Conservation (phyloP, 2,797 vertebrate species). For the Diceros bicornis region DNA sequence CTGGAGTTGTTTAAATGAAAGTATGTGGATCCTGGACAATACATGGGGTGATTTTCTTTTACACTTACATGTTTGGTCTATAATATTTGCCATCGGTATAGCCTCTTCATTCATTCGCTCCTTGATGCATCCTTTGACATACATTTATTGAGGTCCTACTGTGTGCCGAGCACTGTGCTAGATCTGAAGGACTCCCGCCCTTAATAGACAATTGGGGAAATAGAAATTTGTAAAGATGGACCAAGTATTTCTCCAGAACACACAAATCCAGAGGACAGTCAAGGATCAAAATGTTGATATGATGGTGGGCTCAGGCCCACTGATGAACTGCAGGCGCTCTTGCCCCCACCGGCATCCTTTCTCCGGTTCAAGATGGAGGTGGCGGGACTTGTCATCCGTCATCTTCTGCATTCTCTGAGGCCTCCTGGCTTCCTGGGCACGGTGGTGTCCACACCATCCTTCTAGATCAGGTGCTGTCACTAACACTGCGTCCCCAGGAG, state of each 20-base stretch:
- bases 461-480: not conserved
- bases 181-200: not conserved
- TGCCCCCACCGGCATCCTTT: no score
- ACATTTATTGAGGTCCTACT: not conserved
- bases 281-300: not conserved
- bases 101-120: not conserved
- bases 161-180: not conserved
- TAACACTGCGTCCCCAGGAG: no score
- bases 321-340: not conserved
- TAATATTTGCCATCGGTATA: not conserved
- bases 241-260: not conserved
- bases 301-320: no score
- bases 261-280: not conserved
- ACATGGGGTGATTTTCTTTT: not conserved
- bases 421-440: not conserved
- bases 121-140: not conserved
- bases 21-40: not conserved
- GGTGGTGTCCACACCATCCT: not conserved
- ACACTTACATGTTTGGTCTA: not conserved
- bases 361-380: not conserved
- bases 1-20: slow-evolving; percentile 10
- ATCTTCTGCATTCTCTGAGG: not conserved
- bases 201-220: not conserved
- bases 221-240: not conserved
- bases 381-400: not conserved